Conservation (phyloP, 2,113 vertebrate genomes). For the Sinocyclocheilus maitianheensis region DNA sequence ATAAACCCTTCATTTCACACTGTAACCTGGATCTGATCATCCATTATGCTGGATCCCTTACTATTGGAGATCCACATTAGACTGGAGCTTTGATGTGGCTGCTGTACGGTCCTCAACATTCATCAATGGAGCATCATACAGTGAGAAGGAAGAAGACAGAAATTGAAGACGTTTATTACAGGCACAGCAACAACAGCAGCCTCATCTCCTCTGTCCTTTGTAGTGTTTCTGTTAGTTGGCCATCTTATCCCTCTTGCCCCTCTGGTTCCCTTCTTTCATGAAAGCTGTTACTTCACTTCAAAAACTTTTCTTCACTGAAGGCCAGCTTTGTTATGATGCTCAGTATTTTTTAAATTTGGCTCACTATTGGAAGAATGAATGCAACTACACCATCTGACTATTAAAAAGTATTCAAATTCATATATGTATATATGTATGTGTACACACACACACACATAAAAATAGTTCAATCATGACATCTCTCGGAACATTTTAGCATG, state of each 20-base stretch:
- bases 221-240: slow-evolving; percentile 11
- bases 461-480: no score
- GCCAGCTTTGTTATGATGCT: slow-evolving; percentile 20
- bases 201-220: slow-evolving; percentile 31
- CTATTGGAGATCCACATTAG: slow-evolving; percentile 29
- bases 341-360: not conserved
- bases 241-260: slow-evolving; percentile 8
- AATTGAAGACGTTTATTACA: slow-evolving; percentile 17
- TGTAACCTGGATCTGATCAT: slow-evolving; percentile 14
- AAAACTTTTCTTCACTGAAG: not conserved
- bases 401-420: not conserved
- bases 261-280: slow-evolving; percentile 10
- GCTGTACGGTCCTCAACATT: slow-evolving; percentile 11
- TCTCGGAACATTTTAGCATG: no score
- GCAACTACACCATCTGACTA: not conserved
- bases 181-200: not conserved
- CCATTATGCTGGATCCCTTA: slow-evolving; percentile 20
- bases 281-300: slow-evolving; percentile 1
- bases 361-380: not conserved
- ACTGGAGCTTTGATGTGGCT: slow-evolving; percentile 46
- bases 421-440: no score
- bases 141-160: slow-evolving; percentile 1
- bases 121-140: slow-evolving; percentile 28
- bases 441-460: no score
- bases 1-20: slow-evolving; percentile 18